These are phyloP conservation scores for Stramonita haemastoma DNA, from an alignment of 2,888 invertebrate genomes.

Conservation along the genomic window DNA sequence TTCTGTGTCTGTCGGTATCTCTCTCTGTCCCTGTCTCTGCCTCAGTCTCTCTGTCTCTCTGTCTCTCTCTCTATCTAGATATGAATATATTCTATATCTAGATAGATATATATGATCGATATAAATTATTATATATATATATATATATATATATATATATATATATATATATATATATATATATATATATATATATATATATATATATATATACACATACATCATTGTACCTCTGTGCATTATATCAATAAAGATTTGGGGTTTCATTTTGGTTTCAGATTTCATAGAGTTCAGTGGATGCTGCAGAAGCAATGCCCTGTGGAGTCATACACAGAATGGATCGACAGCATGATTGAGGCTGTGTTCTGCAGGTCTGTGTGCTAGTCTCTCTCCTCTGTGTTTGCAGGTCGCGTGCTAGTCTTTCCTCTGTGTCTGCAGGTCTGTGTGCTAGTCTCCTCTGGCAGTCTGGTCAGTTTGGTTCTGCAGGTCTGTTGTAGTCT, in stretches of 20 bases:
- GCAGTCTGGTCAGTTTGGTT: neutral
- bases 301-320: constrained; percentile 75
- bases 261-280: constrained; percentile 58
- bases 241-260: neutral
- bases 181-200: neutral
- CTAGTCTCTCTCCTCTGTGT: neutral
- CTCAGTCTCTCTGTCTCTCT: neutral
- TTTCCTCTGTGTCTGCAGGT: neutral
- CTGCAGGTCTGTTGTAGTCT: neutral
- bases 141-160: neutral
- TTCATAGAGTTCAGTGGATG: constrained; percentile 73
- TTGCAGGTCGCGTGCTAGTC: neutral
- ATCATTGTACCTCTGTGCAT: neutral
- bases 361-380: constrained; percentile 72
- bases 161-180: neutral
- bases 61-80: neutral
- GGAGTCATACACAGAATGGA: constrained; percentile 76
- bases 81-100: no score
- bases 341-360: constrained; percentile 74
- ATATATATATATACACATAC: neutral
- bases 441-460: neutral
- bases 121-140: neutral
- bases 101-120: no score
- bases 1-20: neutral
- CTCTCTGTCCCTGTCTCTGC: neutral